phyloP scores from a whole-genome alignment of 1,140 invertebrate species.

The Caenorhabditis latens region DNA sequence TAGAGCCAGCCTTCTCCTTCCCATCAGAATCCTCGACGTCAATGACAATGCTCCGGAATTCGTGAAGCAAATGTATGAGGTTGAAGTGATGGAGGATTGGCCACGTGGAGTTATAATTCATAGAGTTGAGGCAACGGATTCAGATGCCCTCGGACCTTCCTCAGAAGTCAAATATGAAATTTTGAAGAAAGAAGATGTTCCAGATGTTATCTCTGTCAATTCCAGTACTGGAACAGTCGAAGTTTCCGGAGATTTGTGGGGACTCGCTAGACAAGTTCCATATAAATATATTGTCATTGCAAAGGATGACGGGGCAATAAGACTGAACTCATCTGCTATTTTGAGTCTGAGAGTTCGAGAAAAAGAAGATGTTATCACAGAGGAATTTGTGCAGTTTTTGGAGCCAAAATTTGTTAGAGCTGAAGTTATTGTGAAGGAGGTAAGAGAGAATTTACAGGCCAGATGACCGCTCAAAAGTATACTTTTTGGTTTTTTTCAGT shows the following conservation, averaged over 20 bases:
- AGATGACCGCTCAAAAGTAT: too few species aligned
- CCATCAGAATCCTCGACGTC: conserved; percentile 38
- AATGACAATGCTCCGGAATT: conserved; percentile 61
- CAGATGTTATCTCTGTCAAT: conserved; percentile 53
- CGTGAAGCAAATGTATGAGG: not conserved
- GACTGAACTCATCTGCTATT: conserved; percentile 17
- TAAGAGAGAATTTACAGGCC: not conserved
- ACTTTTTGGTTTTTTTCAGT: too few species aligned
- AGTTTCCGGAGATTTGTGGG: conserved; percentile 36
- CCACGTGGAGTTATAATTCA: conserved; percentile 25
- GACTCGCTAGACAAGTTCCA: conserved; percentile 25
- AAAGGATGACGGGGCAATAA: conserved; percentile 14
- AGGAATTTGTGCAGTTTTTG: conserved; percentile 17
- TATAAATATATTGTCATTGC: conserved; percentile 24
- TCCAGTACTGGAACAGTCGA: conserved; percentile 12
- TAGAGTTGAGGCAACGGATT: conserved; percentile 30
- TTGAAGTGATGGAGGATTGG: conserved; percentile 57
- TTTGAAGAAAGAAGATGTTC: not conserved
- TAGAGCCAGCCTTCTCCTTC: not conserved
- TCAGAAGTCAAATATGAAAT: not conserved
- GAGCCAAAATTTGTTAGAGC: not conserved
- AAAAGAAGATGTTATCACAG: not conserved
- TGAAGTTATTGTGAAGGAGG: not conserved
- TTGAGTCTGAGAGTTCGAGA: conserved; percentile 23
- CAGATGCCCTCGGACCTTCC: not conserved